Percentiles rank a stretch among this genome's conserved stretches.
phyloP scores from a whole-genome alignment of 2,888 invertebrate species.

The Pseudococcus longispinus region DNA sequence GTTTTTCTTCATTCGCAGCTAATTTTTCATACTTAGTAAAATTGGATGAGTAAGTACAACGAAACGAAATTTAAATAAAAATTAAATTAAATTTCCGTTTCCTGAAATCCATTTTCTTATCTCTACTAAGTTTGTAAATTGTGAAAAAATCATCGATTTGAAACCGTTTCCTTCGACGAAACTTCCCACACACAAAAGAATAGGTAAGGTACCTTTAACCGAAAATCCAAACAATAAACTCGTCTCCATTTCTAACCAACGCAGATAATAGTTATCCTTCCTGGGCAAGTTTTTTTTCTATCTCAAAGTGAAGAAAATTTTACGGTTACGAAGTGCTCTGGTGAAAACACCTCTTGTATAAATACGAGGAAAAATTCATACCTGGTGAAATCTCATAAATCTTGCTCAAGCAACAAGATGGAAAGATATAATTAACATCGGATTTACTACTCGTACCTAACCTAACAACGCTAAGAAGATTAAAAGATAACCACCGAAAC shows the following conservation, averaged over 20 bases:
- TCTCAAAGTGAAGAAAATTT: background rate
- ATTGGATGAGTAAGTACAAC: background rate
- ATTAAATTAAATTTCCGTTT: background rate
- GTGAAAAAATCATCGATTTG: background rate
- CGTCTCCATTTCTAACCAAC: background rate
- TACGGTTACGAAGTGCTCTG: background rate
- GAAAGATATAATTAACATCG: slow-evolving; percentile 10
- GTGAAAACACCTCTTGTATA: background rate
- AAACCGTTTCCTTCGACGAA: background rate
- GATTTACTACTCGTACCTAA: background rate
- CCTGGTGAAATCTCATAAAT: background rate
- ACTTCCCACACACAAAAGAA: background rate
- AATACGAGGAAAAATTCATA: background rate
- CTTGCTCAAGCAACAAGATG: background rate
- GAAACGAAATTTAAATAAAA: background rate
- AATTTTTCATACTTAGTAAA: background rate
- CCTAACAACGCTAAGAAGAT: slow-evolving; percentile 20
- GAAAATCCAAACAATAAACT: background rate
- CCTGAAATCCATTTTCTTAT: background rate
- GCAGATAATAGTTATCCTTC: background rate
- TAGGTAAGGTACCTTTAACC: background rate
- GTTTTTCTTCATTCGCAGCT: background rate
- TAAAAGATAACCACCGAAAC: slow-evolving; percentile 15
- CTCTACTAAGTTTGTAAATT: background rate
- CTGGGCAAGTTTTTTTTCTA: background rate